A percentile compares a stretch with the other conserved stretches of the same genome.
phyloP scores from a whole-genome alignment of 2,797 vertebrate genomes.

The Anabacerthia variegaticeps region DNA sequence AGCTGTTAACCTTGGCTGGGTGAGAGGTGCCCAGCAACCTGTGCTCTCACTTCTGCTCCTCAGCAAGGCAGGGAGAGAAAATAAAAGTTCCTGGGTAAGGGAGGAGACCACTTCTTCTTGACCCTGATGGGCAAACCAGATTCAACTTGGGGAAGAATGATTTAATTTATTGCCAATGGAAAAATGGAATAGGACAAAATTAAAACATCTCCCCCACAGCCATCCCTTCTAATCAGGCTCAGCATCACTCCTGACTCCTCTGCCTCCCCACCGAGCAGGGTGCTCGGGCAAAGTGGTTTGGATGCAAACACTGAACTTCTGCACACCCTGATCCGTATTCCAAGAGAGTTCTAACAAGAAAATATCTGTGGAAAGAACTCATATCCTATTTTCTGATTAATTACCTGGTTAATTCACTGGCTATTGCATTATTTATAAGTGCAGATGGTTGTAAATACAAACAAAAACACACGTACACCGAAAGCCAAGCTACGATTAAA shows the following conservation, averaged over 20 bases:
- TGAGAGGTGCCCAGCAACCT: not conserved
- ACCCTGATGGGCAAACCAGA: not conserved
- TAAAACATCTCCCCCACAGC: not conserved
- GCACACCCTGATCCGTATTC: not conserved
- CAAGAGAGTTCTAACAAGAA: no score
- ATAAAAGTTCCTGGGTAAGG: not conserved
- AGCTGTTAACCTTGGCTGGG: not conserved
- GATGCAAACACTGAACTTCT: not conserved
- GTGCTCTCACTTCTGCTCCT: not conserved
- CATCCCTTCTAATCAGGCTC: not conserved
- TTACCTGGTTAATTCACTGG: not conserved
- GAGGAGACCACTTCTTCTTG: not conserved
- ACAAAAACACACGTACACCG: not conserved
- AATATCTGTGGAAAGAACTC: not conserved
- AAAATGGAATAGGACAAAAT: not conserved
- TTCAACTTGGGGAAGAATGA: not conserved
- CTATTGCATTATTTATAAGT: not conserved
- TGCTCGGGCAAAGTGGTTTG: not conserved
- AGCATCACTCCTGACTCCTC: not conserved
- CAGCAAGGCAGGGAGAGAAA: not conserved
- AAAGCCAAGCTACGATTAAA: not conserved
- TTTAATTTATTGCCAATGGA: not conserved
- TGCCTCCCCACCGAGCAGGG: not conserved
- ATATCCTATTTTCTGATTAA: not conserved
- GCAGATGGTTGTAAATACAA: not conserved